A percentile compares a stretch with the other conserved stretches of the same genome.
These are phyloP conservation scores for Zaprionus gabonicus DNA, from an alignment of 1,140 invertebrate species.

Conservation along the genomic window DNA sequence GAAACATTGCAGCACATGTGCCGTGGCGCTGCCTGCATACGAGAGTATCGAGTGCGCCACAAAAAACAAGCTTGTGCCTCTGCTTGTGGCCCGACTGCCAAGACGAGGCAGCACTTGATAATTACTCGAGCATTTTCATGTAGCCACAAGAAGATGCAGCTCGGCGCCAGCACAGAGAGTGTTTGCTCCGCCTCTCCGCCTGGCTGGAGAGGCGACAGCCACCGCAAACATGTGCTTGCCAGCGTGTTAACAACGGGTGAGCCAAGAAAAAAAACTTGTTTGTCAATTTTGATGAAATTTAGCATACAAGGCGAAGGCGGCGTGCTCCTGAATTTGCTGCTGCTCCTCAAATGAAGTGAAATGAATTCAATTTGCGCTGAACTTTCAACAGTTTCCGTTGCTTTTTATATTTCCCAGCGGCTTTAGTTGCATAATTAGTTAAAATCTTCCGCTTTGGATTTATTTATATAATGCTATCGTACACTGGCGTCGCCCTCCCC, in stretches of 20 bases:
- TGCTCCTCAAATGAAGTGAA: conserved; percentile 44
- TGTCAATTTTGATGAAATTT: conserved; percentile 58
- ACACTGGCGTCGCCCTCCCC: not conserved
- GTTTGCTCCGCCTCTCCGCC: conserved; percentile 13
- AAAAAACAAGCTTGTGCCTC: conserved; percentile 32
- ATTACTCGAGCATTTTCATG: conserved; percentile 80
- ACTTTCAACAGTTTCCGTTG: conserved; percentile 37
- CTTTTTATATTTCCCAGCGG: not conserved
- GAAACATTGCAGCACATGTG: conserved; percentile 57
- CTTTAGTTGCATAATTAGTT: conserved; percentile 59
- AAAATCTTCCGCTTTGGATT: conserved; percentile 45
- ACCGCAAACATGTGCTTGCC: conserved; percentile 73
- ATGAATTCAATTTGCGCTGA: conserved; percentile 45
- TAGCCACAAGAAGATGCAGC: conserved; percentile 35
- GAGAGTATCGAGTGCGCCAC: conserved; percentile 29
- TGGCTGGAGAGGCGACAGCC: conserved; percentile 19
- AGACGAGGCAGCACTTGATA: conserved; percentile 75
- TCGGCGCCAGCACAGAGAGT: conserved; percentile 8
- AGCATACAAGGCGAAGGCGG: not conserved
- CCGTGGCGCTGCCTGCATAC: conserved; percentile 1
- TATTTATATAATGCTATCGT: conserved; percentile 45
- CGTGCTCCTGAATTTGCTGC: not conserved
- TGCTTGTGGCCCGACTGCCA: conserved; percentile 28
- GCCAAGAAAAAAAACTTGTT: conserved; percentile 52
- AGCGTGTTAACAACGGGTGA: conserved; percentile 65